Conservation (phyloP, 2,797 vertebrate species). For the Rallus crepitans region DNA sequence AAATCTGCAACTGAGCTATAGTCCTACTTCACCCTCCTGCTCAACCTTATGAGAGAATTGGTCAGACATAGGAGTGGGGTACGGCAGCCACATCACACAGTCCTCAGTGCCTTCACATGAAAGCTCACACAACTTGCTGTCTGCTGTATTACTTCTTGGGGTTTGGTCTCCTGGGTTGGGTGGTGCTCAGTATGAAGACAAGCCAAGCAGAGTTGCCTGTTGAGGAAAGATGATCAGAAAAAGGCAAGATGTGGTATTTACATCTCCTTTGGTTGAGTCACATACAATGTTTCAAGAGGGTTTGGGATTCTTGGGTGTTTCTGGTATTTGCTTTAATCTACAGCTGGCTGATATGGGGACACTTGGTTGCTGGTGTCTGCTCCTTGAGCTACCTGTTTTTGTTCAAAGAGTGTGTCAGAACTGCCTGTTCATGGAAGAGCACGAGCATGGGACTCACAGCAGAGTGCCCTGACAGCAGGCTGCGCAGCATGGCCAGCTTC, state of each 20-base stretch:
- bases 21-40: not conserved
- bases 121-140: fast-evolving
- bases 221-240: not conserved
- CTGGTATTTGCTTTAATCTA: not conserved
- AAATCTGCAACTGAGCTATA: not conserved
- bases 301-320: not conserved
- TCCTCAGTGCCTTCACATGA: not conserved
- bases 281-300: not conserved
- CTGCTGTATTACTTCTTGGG: not conserved
- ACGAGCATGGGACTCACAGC: not conserved
- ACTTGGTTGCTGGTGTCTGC: not conserved
- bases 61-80: not conserved
- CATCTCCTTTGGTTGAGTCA: not conserved
- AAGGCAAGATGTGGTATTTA: not conserved
- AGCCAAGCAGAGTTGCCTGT: not conserved
- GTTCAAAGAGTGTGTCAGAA: not conserved
- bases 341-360: not conserved
- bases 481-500: not conserved
- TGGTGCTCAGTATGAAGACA: not conserved
- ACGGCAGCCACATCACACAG: not conserved
- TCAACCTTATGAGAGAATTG: fast-evolving
- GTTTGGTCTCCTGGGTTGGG: not conserved
- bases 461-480: fast-evolving
- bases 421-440: not conserved
- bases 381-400: not conserved